A percentile compares a stretch with the other conserved stretches of the same genome.
These are phyloP conservation scores for Hipposideros larvatus DNA, from an alignment of 2,797 vertebrate species.

Conservation along the genomic window DNA sequence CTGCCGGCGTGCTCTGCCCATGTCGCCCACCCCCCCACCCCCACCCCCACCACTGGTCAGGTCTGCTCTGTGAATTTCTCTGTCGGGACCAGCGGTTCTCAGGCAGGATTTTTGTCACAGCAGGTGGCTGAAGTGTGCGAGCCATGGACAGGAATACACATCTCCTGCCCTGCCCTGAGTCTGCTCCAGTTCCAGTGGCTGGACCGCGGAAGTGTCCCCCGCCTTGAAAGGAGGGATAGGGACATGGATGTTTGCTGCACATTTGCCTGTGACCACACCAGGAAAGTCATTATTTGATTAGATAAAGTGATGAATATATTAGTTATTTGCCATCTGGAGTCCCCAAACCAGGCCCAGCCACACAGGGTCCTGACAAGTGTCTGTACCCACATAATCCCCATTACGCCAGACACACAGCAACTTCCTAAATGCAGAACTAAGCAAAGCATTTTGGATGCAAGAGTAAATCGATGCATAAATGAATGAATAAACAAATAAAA, in stretches of 20 bases:
- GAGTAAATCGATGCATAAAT: not conserved
- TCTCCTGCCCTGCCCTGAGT: accelerated
- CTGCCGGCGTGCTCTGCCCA: accelerated
- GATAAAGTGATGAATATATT: accelerated
- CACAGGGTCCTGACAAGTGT: accelerated
- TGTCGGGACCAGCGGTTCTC: accelerated
- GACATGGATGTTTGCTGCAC: accelerated
- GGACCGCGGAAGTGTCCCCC: accelerated
- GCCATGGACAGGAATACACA: accelerated
- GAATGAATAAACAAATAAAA: not conserved
- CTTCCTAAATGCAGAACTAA: too few species aligned
- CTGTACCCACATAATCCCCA: accelerated
- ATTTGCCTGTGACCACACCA: accelerated
- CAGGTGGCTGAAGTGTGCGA: not conserved
- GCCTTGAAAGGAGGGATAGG: too few species aligned
- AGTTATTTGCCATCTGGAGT: too few species aligned
- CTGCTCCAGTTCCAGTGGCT: accelerated
- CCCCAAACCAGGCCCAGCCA: accelerated
- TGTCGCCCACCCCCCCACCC: accelerated
- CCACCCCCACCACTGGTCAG: too few species aligned
- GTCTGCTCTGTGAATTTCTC: not conserved
- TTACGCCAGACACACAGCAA: too few species aligned
- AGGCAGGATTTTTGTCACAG: accelerated
- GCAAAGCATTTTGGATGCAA: not conserved
- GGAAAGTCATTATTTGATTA: accelerated